phyloP scores from a whole-genome alignment of 2,797 vertebrate species.

The Lates japonicus region DNA sequence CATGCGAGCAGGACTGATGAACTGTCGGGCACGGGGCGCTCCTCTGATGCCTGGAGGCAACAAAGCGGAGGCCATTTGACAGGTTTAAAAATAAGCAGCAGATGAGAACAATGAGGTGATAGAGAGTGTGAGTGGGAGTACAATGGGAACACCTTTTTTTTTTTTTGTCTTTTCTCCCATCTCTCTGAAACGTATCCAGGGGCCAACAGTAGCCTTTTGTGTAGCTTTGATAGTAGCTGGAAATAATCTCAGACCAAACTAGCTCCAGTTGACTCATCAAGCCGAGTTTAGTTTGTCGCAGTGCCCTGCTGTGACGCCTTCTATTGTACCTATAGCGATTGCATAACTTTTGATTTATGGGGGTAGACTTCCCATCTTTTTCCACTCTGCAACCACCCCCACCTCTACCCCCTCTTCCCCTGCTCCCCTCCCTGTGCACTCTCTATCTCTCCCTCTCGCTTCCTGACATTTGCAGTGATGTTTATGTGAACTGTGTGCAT shows the following conservation, averaged over 20 bases:
- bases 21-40: conserved; percentile 33
- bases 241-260: conserved; percentile 39
- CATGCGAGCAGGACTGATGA: conserved; percentile 48
- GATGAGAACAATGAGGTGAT: conserved; percentile 52
- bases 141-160: conserved; percentile 33
- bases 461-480: conserved; percentile 63
- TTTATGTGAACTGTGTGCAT: conserved; percentile 60
- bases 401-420: not conserved
- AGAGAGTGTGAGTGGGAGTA: conserved; percentile 31
- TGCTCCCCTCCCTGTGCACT: not conserved
- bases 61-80: conserved; percentile 56
- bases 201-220: conserved; percentile 27
- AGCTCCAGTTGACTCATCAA: conserved; percentile 48
- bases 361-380: conserved; percentile 42
- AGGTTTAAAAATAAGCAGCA: conserved; percentile 67
- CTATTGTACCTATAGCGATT: conserved; percentile 42
- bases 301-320: conserved; percentile 20
- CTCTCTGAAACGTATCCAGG: conserved; percentile 43
- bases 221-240: conserved; percentile 31
- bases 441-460: conserved; percentile 28
- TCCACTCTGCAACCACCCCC: conserved; percentile 28
- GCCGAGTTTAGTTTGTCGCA: conserved; percentile 41
- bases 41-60: conserved; percentile 64
- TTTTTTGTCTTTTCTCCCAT: conserved; percentile 12
- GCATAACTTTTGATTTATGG: conserved; percentile 55